Percentiles rank a stretch among this genome's conserved stretches.
Conservation (phyloP, 2,888 invertebrate genomes). For the Criorhina ranunculi region DNA sequence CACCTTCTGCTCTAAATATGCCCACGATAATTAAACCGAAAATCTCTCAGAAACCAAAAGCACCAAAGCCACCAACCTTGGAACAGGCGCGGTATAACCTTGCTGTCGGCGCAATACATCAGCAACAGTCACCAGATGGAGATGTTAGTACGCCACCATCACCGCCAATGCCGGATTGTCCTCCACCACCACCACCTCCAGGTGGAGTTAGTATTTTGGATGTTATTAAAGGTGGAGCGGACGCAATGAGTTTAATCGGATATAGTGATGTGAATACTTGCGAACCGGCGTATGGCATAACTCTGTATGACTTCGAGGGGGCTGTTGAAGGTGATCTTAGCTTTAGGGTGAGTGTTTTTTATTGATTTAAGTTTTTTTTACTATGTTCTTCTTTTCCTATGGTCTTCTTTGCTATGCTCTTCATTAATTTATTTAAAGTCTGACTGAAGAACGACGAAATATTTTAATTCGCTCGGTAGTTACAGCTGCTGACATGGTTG, state of each 20-base stretch:
- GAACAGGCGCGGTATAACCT: slow-evolving; percentile 64
- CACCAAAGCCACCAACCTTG: slow-evolving; percentile 81
- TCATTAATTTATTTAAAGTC: too few species aligned
- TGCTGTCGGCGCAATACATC: slow-evolving; percentile 68
- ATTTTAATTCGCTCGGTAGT: too few species aligned
- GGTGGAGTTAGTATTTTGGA: slow-evolving; percentile 83
- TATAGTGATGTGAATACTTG: slow-evolving; percentile 81
- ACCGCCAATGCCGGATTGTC: slow-evolving; percentile 92
- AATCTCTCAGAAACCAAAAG: slow-evolving; percentile 84
- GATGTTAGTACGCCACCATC: slow-evolving; percentile 85
- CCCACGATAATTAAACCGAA: slow-evolving; percentile 90
- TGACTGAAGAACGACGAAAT: too few species aligned
- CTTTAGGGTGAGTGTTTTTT: slow-evolving; percentile 88
- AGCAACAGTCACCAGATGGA: slow-evolving; percentile 42
- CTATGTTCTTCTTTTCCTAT: not conserved
- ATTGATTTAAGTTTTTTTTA: not conserved
- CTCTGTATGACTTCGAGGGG: slow-evolving; percentile 91
- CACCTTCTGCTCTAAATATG: slow-evolving; percentile 85
- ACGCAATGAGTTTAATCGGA: slow-evolving; percentile 80
- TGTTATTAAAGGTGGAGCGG: slow-evolving; percentile 82
- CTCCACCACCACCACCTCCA: slow-evolving; percentile 90
- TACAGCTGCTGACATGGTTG: too few species aligned
- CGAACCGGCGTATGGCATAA: slow-evolving; percentile 89
- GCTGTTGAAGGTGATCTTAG: slow-evolving; percentile 91
- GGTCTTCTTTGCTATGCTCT: too few species aligned